Evolutionary conservation across 2,888 invertebrate species (phyloP).

Genomic region (Argyresthia goedartella): DNA sequence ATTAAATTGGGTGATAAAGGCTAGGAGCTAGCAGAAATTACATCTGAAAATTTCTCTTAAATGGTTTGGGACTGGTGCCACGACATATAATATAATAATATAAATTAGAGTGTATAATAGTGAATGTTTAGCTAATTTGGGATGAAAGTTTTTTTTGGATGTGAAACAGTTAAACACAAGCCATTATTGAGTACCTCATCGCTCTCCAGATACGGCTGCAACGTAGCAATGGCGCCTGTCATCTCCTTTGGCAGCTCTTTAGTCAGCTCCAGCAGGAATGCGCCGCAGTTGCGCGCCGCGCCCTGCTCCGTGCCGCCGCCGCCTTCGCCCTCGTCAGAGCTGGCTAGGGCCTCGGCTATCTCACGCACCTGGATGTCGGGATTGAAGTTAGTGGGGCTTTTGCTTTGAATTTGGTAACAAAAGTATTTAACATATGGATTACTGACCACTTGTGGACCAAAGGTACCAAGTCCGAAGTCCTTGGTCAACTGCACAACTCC

Average conservation of each 20-base stretch:
- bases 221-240: conserved; percentile 70
- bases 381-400: too few relatives aligned
- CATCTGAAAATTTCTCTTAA: too few relatives aligned
- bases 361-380: conserved; percentile 64
- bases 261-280: conserved; percentile 75
- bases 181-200: conserved; percentile 49
- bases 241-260: conserved; percentile 73
- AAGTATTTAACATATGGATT: not conserved
- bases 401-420: too few relatives aligned
- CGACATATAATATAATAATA: too few relatives aligned
- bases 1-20: too few relatives aligned
- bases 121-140: too few relatives aligned
- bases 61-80: too few relatives aligned
- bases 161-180: too few relatives aligned
- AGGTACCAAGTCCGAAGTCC: conserved; percentile 75
- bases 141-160: too few relatives aligned
- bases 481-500: conserved; percentile 79
- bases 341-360: conserved; percentile 77
- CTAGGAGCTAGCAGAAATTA: too few relatives aligned
- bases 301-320: conserved; percentile 43
- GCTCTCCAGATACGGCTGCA: conserved; percentile 72
- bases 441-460: conserved; percentile 77
- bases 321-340: conserved; percentile 55
- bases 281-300: conserved; percentile 57
- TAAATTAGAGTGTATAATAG: too few relatives aligned